Evolutionary conservation across 2,888 invertebrate species (phyloP).

Genomic region (Luperina testacea): DNA sequence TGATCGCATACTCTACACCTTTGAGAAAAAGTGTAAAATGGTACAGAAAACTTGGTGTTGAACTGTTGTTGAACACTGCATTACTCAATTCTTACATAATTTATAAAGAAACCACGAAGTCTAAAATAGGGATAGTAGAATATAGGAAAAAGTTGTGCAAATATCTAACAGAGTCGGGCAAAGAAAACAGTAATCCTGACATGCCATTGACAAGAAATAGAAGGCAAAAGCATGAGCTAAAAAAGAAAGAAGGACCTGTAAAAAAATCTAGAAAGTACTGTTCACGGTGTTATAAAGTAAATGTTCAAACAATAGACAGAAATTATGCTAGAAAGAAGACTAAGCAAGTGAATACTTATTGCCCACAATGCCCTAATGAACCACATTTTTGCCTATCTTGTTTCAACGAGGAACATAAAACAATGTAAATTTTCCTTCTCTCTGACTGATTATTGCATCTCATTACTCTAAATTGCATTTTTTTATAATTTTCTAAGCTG

Average conservation of each 20-base stretch:
- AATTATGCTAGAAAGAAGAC: constrained; percentile 30
- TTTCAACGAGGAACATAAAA: constrained; percentile 41
- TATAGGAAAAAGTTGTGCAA: constrained; percentile 47
- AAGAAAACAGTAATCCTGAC: constrained; percentile 49
- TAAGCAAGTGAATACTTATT: constrained; percentile 54
- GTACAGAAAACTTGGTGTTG: constrained; percentile 4
- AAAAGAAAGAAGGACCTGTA: constrained; percentile 51
- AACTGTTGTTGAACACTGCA: constrained; percentile 30
- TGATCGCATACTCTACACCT: neutral
- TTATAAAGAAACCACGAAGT: constrained; percentile 22
- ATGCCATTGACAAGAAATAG: constrained; percentile 30
- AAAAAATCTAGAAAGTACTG: constrained; percentile 43
- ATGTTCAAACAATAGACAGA: constrained; percentile 6
- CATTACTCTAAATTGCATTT: no score
- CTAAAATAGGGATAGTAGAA: constrained; percentile 53
- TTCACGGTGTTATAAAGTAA: neutral
- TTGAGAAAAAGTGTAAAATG: constrained; percentile 1
- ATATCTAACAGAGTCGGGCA: constrained; percentile 46
- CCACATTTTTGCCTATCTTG: constrained; percentile 59
- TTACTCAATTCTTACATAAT: constrained; percentile 56
- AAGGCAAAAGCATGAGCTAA: constrained; percentile 47
- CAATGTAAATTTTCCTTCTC: neutral
- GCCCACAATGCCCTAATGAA: constrained; percentile 56
- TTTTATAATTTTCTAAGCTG: no score
- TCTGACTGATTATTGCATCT: no score